Evolutionary conservation across 2,113 vertebrate species (phyloP).

Genomic region (Hemibagrus wyckioides): DNA sequence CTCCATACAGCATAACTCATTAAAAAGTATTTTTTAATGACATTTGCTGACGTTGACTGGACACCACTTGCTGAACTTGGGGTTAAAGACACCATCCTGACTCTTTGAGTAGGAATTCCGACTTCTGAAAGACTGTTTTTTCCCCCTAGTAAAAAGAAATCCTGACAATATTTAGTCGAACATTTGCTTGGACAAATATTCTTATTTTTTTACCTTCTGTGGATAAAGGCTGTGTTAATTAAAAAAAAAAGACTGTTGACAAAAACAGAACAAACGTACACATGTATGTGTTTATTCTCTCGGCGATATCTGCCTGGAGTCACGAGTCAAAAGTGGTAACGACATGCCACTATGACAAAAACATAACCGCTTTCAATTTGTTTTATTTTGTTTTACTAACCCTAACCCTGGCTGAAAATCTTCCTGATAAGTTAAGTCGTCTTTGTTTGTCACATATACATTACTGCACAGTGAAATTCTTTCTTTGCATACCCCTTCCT

Average conservation of each 20-base stretch:
- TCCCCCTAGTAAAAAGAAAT: neutral
- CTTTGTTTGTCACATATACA: no score
- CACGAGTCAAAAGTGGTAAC: neutral
- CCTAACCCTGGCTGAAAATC: neutral
- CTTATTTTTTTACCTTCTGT: neutral
- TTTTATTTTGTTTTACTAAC: no score
- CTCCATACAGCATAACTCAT: no score
- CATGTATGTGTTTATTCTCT: neutral
- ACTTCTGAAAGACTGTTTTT: no score
- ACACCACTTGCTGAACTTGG: neutral
- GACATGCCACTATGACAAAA: neutral
- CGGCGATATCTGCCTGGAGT: neutral
- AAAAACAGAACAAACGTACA: neutral
- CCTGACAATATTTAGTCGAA: neutral
- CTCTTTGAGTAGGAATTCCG: neutral
- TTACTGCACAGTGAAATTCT: no score
- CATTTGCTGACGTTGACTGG: no score
- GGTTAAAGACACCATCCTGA: neutral
- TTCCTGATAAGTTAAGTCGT: no score
- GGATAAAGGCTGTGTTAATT: neutral
- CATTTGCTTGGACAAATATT: neutral
- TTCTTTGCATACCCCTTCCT: no score
- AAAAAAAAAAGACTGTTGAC: neutral
- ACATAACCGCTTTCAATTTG: neutral
- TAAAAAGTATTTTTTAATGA: no score